Percentiles rank a stretch among this genome's conserved stretches.
These are phyloP conservation scores for Xestia sexstrigata DNA, from an alignment of 2,888 invertebrate species.

Conservation along the genomic window DNA sequence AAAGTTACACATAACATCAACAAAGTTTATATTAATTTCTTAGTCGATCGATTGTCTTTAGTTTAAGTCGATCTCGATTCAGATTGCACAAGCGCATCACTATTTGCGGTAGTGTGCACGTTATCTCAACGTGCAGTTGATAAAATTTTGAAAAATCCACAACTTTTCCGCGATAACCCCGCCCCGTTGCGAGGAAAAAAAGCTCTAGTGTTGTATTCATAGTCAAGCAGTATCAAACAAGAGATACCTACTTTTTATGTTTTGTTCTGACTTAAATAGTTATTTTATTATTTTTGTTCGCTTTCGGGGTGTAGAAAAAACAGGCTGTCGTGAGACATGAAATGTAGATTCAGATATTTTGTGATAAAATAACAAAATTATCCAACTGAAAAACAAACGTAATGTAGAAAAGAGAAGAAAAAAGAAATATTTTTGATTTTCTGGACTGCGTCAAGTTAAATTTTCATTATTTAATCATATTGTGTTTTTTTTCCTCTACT, in stretches of 20 bases:
- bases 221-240: conserved; percentile 64
- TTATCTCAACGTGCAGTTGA: conserved; percentile 83
- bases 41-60: conserved; percentile 70
- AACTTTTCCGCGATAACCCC: conserved; percentile 91
- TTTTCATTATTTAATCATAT: not conserved
- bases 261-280: not conserved
- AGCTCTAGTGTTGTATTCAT: conserved; percentile 81
- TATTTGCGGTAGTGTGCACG: conserved; percentile 78
- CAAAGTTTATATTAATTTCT: not conserved
- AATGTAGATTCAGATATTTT: not conserved
- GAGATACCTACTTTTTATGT: not conserved
- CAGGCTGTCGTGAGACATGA: not conserved
- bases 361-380: too few species aligned
- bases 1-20: not conserved
- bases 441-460: too few species aligned
- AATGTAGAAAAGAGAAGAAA: too few species aligned
- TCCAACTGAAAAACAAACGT: not conserved
- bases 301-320: not conserved
- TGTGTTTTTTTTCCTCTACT: not conserved
- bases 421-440: too few species aligned
- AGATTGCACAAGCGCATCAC: conserved; percentile 74
- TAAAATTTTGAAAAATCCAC: conserved; percentile 91
- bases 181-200: conserved; percentile 83
- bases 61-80: conserved; percentile 71
- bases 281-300: not conserved